These are phyloP conservation scores for Neomorphus geoffroyi DNA, from an alignment of 2,797 vertebrate genomes.

Conservation along the genomic window DNA sequence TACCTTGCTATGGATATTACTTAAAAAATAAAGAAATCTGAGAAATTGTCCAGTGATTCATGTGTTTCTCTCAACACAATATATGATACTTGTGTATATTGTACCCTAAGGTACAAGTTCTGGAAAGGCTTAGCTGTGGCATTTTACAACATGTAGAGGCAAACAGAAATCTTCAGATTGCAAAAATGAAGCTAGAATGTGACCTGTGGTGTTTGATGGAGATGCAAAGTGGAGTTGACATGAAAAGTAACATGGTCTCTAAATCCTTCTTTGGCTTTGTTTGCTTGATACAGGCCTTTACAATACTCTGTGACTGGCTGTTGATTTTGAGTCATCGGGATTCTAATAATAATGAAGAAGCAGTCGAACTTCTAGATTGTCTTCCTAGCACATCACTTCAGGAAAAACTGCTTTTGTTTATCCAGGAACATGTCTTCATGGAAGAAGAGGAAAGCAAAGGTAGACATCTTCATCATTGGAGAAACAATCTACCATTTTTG, in stretches of 20 bases:
- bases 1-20: neutral
- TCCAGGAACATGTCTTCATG: constrained; percentile 80
- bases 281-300: constrained; percentile 80
- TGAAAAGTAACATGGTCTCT: neutral
- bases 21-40: neutral
- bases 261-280: constrained; percentile 12
- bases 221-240: neutral
- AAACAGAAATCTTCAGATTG: neutral
- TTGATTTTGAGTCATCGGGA: constrained; percentile 85
- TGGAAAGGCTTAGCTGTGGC: neutral
- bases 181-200: neutral
- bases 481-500: neutral
- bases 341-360: constrained; percentile 73
- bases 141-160: neutral
- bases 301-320: constrained; percentile 87
- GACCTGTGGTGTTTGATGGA: neutral
- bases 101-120: neutral
- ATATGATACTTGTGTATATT: neutral
- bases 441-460: constrained; percentile 75
- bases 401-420: constrained; percentile 83
- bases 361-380: constrained; percentile 73
- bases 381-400: constrained; percentile 84
- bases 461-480: constrained; percentile 3
- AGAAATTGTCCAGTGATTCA: neutral
- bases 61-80: neutral